These are phyloP conservation scores for Panthera uncia DNA, from an alignment of 2,113 vertebrate species.

Conservation along the genomic window DNA sequence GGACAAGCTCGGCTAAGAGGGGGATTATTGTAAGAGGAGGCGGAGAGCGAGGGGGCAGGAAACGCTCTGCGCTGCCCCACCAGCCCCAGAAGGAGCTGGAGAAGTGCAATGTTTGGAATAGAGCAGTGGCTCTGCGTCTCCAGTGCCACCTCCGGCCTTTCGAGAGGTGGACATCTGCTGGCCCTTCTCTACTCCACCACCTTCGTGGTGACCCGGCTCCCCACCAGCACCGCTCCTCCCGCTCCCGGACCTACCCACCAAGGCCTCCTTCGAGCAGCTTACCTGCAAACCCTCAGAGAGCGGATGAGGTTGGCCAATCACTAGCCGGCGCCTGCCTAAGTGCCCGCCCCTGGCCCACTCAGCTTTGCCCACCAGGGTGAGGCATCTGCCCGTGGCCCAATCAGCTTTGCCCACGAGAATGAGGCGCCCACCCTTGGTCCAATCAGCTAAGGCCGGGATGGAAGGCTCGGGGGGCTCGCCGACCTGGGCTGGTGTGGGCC, in stretches of 20 bases:
- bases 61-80: fast-evolving
- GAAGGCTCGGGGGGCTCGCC: fast-evolving
- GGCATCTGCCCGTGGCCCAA: not conserved
- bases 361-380: not conserved
- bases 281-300: too few species aligned
- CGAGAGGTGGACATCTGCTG: not conserved
- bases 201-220: fast-evolving
- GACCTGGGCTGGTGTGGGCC: not conserved
- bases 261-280: not conserved
- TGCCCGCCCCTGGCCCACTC: not conserved
- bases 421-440: not conserved
- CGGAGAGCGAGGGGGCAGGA: not conserved
- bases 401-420: not conserved
- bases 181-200: fast-evolving
- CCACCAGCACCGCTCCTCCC: not conserved
- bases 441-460: not conserved
- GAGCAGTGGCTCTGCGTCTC: not conserved
- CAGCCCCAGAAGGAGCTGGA: not conserved
- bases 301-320: not conserved
- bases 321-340: not conserved
- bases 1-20: not conserved
- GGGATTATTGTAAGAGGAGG: too few species aligned
- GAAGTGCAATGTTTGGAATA: not conserved
- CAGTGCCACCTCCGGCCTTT: too few species aligned
- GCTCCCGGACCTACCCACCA: fast-evolving